phyloP scores from a whole-genome alignment of 2,797 vertebrate species.

The Trichosurus vulpecula region DNA sequence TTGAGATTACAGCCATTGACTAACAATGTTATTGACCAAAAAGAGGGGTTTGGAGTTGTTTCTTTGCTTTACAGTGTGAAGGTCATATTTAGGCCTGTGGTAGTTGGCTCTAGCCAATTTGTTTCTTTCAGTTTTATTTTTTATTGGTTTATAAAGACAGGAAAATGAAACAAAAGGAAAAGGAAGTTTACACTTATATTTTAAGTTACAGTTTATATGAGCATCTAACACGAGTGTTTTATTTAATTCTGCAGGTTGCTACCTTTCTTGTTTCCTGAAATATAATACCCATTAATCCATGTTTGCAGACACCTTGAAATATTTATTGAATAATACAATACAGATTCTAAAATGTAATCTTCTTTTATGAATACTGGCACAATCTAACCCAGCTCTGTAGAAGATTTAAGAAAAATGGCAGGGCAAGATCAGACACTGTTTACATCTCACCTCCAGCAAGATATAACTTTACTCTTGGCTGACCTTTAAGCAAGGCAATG shows the following conservation, averaged over 20 bases:
- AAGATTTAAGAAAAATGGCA: constrained; percentile 79
- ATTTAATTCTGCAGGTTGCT: constrained; percentile 74
- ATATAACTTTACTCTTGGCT: constrained; percentile 81
- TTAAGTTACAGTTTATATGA: constrained; percentile 76
- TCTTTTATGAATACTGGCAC: constrained; percentile 77
- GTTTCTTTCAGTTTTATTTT: constrained; percentile 75
- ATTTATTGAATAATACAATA: constrained; percentile 82
- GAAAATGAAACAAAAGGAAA: constrained; percentile 72
- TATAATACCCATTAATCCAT: constrained; percentile 77
- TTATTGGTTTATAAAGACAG: constrained; percentile 73
- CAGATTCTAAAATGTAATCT: constrained; percentile 81
- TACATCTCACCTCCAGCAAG: constrained; percentile 80
- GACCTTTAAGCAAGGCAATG: constrained; percentile 80
- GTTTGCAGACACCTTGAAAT: constrained; percentile 83
- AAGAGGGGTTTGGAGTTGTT: neutral
- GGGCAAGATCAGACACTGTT: constrained; percentile 80
- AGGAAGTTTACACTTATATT: constrained; percentile 75
- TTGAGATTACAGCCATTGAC: neutral
- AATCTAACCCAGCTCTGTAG: constrained; percentile 72
- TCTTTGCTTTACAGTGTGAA: constrained; percentile 50
- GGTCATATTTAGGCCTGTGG: constrained; percentile 59
- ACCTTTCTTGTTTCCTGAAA: constrained; percentile 79
- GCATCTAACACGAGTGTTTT: constrained; percentile 69
- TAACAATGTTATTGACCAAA: neutral
- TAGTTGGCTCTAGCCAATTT: constrained; percentile 59